A percentile compares a stretch with the other conserved stretches of the same genome.
Conservation (phyloP, 2,888 invertebrate species). For the Oscheius myriophilus region DNA sequence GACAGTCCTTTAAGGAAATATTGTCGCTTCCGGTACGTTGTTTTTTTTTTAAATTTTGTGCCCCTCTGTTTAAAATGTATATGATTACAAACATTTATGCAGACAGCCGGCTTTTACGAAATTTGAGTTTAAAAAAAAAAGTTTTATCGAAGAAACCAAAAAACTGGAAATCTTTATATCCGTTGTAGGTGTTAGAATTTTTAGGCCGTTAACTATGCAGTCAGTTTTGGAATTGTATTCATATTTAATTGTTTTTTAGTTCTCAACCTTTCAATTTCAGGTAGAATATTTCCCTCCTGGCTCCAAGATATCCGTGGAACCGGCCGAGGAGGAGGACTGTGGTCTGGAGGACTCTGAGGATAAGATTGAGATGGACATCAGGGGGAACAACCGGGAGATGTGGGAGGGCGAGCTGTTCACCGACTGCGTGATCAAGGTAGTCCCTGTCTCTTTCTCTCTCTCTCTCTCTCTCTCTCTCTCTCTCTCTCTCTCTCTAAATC, state of each 20-base stretch:
- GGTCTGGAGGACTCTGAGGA: conserved; percentile 46
- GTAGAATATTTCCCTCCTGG: conserved; percentile 61
- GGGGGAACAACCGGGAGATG: conserved; percentile 54
- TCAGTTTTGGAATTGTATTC: too few species aligned
- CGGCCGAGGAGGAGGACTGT: conserved; percentile 52
- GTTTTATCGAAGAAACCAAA: too few species aligned
- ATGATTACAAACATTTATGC: too few species aligned
- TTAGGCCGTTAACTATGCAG: too few species aligned
- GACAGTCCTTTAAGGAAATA: too few species aligned
- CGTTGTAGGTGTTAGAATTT: too few species aligned
- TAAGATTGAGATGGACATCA: conserved; percentile 40
- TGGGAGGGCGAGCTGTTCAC: conserved; percentile 62
- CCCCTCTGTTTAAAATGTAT: too few species aligned
- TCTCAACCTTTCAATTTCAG: neutral
- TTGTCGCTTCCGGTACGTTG: too few species aligned
- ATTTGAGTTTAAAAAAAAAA: too few species aligned
- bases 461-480: neutral
- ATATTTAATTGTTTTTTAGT: neutral
- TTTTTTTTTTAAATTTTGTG: too few species aligned
- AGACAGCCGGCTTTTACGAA: too few species aligned
- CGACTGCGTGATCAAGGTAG: conserved; percentile 63
- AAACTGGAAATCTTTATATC: too few species aligned
- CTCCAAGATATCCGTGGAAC: conserved; percentile 60
- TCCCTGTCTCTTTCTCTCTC: neutral
- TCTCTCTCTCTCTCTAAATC: neutral